These are phyloP conservation scores for Lordiphosa mommai DNA, from an alignment of 1,140 invertebrate species.

Conservation along the genomic window DNA sequence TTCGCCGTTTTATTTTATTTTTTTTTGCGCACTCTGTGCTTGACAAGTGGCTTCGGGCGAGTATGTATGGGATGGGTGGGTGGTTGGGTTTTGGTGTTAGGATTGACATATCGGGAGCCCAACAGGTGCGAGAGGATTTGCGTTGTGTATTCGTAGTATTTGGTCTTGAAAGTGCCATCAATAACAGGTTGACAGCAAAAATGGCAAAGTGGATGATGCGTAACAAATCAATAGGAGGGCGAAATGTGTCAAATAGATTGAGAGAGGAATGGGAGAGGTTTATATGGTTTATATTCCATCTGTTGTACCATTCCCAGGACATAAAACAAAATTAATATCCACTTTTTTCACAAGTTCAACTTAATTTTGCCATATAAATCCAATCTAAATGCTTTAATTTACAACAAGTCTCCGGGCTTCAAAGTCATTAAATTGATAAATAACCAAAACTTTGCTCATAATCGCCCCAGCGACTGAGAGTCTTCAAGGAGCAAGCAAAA, in stretches of 20 bases:
- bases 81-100: too few relatives aligned
- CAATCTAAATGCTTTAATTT: slow-evolving; percentile 63
- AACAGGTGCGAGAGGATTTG: slow-evolving; percentile 52
- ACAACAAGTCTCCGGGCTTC: slow-evolving; percentile 24
- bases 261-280: neutral
- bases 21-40: neutral
- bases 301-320: slow-evolving; percentile 11
- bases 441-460: slow-evolving; percentile 74
- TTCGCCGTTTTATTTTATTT: slow-evolving; percentile 3
- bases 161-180: slow-evolving; percentile 50
- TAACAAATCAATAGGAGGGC: slow-evolving; percentile 41
- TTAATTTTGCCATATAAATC: slow-evolving; percentile 64
- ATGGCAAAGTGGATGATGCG: slow-evolving; percentile 42
- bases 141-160: slow-evolving; percentile 11
- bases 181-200: slow-evolving; percentile 58
- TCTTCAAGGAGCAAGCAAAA: slow-evolving; percentile 21
- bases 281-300: neutral
- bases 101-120: slow-evolving; percentile 18
- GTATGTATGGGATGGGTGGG: too few relatives aligned
- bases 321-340: slow-evolving; percentile 48
- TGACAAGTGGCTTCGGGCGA: slow-evolving; percentile 1
- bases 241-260: slow-evolving; percentile 7
- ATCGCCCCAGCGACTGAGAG: slow-evolving; percentile 36
- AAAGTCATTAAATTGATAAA: slow-evolving; percentile 75
- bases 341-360: slow-evolving; percentile 37